These are phyloP conservation scores for Neocrepidodera transversa DNA, from an alignment of 2,888 invertebrate genomes.

Conservation along the genomic window DNA sequence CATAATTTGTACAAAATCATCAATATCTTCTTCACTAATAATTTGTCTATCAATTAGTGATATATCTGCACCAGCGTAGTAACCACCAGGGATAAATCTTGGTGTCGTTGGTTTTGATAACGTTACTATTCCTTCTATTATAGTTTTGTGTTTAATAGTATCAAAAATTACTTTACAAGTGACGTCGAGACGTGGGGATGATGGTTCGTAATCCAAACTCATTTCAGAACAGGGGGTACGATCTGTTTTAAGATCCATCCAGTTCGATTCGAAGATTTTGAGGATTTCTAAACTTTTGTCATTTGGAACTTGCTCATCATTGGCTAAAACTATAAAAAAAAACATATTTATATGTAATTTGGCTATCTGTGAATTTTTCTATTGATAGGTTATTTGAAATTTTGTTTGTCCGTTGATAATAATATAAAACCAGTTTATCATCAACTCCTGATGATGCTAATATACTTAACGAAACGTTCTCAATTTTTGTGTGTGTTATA, in stretches of 20 bases:
- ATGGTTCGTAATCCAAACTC: neutral
- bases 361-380: too few relatives aligned
- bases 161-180: neutral
- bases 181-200: neutral
- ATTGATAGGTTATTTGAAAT: too few relatives aligned
- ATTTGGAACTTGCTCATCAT: too few relatives aligned
- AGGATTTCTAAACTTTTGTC: too few relatives aligned
- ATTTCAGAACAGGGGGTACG: neutral
- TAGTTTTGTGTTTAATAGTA: neutral
- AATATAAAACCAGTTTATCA: too few relatives aligned
- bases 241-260: neutral
- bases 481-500: too few relatives aligned
- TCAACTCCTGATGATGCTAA: too few relatives aligned
- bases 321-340: too few relatives aligned
- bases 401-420: too few relatives aligned
- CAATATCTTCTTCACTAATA: neutral
- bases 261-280: neutral
- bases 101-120: neutral
- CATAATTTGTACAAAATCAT: neutral
- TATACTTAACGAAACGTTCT: too few relatives aligned
- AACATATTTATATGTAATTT: too few relatives aligned
- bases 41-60: neutral
- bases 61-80: neutral
- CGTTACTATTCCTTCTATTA: neutral
- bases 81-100: neutral